phyloP scores from a whole-genome alignment of 2,797 vertebrate species.

The Tauraco hartlaubi region DNA sequence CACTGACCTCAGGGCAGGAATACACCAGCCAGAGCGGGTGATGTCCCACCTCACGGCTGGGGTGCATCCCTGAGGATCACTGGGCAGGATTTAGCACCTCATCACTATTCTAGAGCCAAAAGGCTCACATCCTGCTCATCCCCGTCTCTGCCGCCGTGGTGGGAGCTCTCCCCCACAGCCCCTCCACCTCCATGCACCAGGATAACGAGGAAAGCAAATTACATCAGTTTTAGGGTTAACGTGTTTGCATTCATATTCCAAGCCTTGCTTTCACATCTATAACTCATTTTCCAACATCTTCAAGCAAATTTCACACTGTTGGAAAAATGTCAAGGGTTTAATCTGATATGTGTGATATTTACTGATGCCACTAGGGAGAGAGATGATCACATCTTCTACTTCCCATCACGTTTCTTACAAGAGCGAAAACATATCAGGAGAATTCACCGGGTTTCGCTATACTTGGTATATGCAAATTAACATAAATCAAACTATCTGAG shows the following conservation, averaged over 20 bases:
- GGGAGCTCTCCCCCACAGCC: not conserved
- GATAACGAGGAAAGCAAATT: not conserved
- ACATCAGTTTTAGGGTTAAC: not conserved
- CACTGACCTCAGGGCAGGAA: not conserved
- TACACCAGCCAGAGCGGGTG: rapidly evolving
- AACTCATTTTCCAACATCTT: slow-evolving; percentile 60
- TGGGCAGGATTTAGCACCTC: not conserved
- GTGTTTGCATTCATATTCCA: slow-evolving; percentile 36
- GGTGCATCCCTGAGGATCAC: not conserved
- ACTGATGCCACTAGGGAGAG: slow-evolving; percentile 53
- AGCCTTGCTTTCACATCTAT: slow-evolving; percentile 61
- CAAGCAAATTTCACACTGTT: slow-evolving; percentile 69
- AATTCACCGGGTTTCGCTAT: not conserved
- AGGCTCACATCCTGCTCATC: not conserved
- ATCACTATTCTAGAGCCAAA: not conserved
- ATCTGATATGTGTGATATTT: slow-evolving; percentile 70
- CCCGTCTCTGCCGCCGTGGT: rapidly evolving
- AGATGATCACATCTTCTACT: slow-evolving; percentile 34
- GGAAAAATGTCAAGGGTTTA: slow-evolving; percentile 70
- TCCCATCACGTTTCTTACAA: slow-evolving; percentile 1
- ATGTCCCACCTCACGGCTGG: not conserved
- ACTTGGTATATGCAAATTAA: slow-evolving; percentile 23
- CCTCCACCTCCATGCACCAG: not conserved
- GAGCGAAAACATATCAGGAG: slow-evolving; percentile 19
- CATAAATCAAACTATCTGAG: slow-evolving; percentile 28